Base-by-base conservation (phyloP, 2,113 vertebrate genomes). In the Pygoscelis adeliae region DNA sequence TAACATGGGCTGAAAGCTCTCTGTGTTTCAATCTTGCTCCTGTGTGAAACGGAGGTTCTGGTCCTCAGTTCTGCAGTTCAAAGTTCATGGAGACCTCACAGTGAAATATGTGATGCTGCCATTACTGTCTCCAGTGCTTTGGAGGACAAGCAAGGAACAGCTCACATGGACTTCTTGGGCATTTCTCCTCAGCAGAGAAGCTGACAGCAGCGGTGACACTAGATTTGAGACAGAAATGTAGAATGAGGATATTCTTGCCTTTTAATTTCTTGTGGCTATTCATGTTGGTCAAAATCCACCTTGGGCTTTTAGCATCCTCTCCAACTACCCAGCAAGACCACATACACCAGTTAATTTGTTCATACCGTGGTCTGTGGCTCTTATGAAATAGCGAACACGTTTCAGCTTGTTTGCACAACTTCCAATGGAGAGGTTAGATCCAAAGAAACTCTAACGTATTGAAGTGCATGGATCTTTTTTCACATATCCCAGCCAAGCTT, bases 361-460 rank as follows among this genome's bases (percentile, higher is more conserved):
- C 20, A 26, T 46, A 44, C 14, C 3, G 1, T 50, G 17, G 61
- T 92, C 15, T 66, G 27, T 36, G 40, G 40, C 44, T 86, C 36
- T 69, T 52, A 47, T 0, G 2, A 92, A 73, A 56, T 14, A 1
- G 4, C 0, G 2, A 56, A 56, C 34, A 10, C 5, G 0, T 32
- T 46, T 70, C 32, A 26, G 15, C 32, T 77, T 80, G 11, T 61
- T 72, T 78, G 53, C 2, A n/a, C 26, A 72, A 15, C n/a, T 78
- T 62, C n/a, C 25, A 25, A 15, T 65, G 53, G 47, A 83, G 58
- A 47, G 23, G 9, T 50, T 87, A 62, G 38, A 71, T 50, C 12
- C 23, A 20, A 46, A 19, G 38, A 66, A 84, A 66, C 30, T n/a
- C 13, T 73, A 83, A 38, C 38, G 11, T 30, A 29, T 32, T 23